These are phyloP conservation scores for Polia nebulosa DNA, from an alignment of 2,888 invertebrate species.

Conservation along the genomic window DNA sequence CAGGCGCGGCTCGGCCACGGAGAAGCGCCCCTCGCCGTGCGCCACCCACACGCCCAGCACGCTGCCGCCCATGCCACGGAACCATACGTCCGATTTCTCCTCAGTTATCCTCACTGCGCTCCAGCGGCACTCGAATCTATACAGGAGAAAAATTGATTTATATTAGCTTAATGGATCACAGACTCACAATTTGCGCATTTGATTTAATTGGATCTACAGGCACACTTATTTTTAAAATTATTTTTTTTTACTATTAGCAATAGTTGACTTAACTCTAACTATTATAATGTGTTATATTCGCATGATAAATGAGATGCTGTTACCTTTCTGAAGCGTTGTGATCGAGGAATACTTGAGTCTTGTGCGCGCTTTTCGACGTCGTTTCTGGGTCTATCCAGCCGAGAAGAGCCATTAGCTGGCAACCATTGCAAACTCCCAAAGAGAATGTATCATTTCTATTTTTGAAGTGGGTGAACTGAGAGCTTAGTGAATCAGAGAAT, in stretches of 20 bases:
- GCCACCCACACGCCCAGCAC: slow-evolving; percentile 98
- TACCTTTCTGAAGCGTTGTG: slow-evolving; percentile 97
- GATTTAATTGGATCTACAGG: neutral
- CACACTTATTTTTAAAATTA: too few species aligned
- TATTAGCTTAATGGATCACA: too few species aligned
- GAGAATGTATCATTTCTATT: slow-evolving; percentile 96
- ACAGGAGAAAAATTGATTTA: neutral
- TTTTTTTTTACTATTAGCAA: too few species aligned
- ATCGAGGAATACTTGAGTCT: slow-evolving; percentile 93
- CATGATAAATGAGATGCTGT: neutral
- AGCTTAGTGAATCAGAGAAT: slow-evolving; percentile 94
- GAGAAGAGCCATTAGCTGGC: slow-evolving; percentile 98
- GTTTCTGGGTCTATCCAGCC: slow-evolving; percentile 95
- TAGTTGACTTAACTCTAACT: too few species aligned
- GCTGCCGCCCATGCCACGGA: slow-evolving; percentile 96
- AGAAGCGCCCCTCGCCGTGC: slow-evolving; percentile 98
- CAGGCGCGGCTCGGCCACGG: slow-evolving; percentile 88
- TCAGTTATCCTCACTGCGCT: slow-evolving; percentile 94
- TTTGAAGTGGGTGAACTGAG: slow-evolving; percentile 95
- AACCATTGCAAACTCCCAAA: slow-evolving; percentile 99
- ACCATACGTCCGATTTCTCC: slow-evolving; percentile 94
- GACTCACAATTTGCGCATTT: too few species aligned
- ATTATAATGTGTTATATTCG: neutral
- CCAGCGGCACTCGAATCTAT: slow-evolving; percentile 93
- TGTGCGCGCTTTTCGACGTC: slow-evolving; percentile 69